phyloP scores from a whole-genome alignment of 1,140 invertebrate genomes.

The Lucilia sericata region DNA sequence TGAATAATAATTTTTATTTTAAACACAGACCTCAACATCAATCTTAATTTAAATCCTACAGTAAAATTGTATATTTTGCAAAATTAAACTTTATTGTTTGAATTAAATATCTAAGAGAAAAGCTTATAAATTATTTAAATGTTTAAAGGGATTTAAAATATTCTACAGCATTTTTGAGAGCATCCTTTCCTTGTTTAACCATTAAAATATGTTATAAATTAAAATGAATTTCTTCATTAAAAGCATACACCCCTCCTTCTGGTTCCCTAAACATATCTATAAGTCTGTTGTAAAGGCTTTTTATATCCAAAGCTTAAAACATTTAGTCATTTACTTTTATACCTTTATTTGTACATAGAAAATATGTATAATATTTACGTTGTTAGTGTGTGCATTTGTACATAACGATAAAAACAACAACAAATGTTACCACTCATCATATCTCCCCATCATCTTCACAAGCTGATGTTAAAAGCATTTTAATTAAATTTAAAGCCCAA shows the following conservation, averaged over 20 bases:
- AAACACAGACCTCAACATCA: too few relatives aligned
- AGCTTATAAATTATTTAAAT: too few relatives aligned
- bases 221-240: not conserved
- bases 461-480: conserved; percentile 22
- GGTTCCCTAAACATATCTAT: not conserved
- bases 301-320: not conserved
- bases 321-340: not conserved
- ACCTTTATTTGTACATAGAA: not conserved
- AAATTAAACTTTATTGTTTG: too few relatives aligned
- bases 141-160: too few relatives aligned
- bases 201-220: not conserved
- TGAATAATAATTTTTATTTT: too few relatives aligned
- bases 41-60: too few relatives aligned
- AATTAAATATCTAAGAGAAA: too few relatives aligned
- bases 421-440: not conserved
- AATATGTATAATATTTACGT: not conserved
- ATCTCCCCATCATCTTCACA: not conserved
- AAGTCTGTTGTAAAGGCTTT: not conserved
- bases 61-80: too few relatives aligned
- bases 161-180: too few relatives aligned
- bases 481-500: conserved; percentile 39
- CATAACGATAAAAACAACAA: not conserved
- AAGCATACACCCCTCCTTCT: not conserved
- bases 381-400: not conserved
- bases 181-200: too few relatives aligned